phyloP scores from a whole-genome alignment of 2,113 vertebrate genomes.

The Phalacrocorax carbo region DNA sequence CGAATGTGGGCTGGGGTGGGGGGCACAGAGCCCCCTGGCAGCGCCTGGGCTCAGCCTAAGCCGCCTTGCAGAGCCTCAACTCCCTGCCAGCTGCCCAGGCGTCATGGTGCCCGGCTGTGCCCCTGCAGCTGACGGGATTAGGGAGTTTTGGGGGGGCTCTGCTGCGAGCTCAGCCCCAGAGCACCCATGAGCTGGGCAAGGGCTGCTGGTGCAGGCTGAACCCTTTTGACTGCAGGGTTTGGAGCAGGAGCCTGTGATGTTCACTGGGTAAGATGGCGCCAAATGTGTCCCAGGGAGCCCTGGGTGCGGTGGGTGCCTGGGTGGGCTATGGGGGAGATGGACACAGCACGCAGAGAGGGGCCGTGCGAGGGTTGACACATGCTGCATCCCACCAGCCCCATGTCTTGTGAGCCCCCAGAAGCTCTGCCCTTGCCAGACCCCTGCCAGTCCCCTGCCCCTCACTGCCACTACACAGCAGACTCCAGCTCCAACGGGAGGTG shows the following conservation, averaged over 20 bases:
- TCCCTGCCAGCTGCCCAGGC: not conserved
- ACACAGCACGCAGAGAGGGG: accelerated
- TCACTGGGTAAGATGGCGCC: not conserved
- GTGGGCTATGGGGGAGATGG: not conserved
- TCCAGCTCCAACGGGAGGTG: not conserved
- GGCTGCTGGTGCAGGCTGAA: not conserved
- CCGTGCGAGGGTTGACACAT: accelerated
- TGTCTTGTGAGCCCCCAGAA: accelerated
- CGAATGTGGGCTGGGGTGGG: not conserved
- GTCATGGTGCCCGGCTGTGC: not conserved
- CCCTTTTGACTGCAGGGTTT: accelerated
- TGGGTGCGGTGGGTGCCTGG: not conserved
- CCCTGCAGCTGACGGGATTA: not conserved
- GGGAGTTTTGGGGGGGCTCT: not conserved
- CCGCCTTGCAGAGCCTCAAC: not conserved
- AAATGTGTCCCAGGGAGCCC: accelerated
- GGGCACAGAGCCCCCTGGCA: not conserved
- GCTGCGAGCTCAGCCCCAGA: not conserved
- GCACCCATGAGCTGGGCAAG: not conserved
- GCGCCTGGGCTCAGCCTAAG: not conserved
- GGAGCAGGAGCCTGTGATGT: not conserved
- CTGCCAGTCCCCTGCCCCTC: not conserved
- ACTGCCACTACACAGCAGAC: not conserved
- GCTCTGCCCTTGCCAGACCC: not conserved
- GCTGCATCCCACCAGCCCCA: not conserved